Evolutionary conservation across 2,797 vertebrate species (phyloP), one percentile per base, ranked within the genome.

Genomic region (Macroramphosus scolopax): DNA sequence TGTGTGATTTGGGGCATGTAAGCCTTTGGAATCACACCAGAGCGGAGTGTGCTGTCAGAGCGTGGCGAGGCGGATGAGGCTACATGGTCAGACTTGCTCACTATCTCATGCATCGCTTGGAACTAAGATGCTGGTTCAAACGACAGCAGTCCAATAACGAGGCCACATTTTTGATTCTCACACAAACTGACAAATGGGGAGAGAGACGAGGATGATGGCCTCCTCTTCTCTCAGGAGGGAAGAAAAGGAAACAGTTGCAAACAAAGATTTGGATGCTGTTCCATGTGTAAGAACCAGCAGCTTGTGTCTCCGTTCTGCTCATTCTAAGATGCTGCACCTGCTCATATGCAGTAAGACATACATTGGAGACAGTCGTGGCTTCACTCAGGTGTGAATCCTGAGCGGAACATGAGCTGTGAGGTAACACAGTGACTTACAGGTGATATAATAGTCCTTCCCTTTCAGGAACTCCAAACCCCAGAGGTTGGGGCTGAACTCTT

Each of bases 401-500:
- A n/a, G n/a, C n/a, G n/a, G n/a, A n/a, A 52, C 33, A 5, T 1
- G 32, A 38, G 24, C 7, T 1, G 33, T 6, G 31, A 28, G 29
- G 30, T 36, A 24, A 39, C 38, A 22, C 30, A 41, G 17, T 6
- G 44, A 94, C 93, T 92, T 91, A 98, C 96, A 98, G 89, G 97
- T 98, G 83, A 98, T 94, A 75, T 95, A 94, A 85, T 98, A 98
- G 85, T 98, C 95, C 87, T 78, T 92, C 75, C 96, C 93, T 84
- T 90, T 96, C 83, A 93, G 89, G 88, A 98, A 98, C 91, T 98
- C 96, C 80, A 98, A 81, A 43, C 96, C 96, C 96, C 95, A 97
- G 40, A 98, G 91, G 87, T 97, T 98, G 77, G 96, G 95, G 75
- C 95, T 98, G 90, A 98, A 99, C 80, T 99, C 96, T 84, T 99